A percentile compares a stretch with the other conserved stretches of the same genome.
Evolutionary conservation across 2,888 invertebrate genomes (phyloP).

Genomic region (Nematopogon swammerdamellus): DNA sequence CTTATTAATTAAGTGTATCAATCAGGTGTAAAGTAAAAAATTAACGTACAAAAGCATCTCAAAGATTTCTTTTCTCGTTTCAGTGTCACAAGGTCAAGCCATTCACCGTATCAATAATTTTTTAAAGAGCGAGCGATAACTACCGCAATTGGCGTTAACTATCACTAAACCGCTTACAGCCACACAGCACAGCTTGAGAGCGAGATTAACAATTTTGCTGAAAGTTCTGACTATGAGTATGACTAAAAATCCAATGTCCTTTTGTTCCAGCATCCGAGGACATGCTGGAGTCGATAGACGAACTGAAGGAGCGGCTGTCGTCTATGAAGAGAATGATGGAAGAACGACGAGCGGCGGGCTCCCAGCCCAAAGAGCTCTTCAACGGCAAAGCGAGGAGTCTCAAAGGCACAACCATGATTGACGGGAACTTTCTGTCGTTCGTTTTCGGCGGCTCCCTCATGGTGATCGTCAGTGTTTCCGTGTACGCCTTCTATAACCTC

Average conservation of each 20-base stretch:
- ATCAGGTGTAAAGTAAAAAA: too few relatives aligned
- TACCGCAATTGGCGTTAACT: conserved; percentile 9
- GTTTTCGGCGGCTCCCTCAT: conserved; percentile 77
- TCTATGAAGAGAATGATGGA: conserved; percentile 82
- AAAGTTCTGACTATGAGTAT: too few relatives aligned
- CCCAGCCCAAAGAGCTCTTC: conserved; percentile 45
- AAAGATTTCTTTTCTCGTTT: too few relatives aligned
- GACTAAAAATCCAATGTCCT: too few relatives aligned
- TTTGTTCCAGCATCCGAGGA: conserved; percentile 32
- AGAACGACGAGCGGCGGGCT: conserved; percentile 58
- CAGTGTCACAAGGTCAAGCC: too few relatives aligned
- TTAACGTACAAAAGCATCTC: too few relatives aligned
- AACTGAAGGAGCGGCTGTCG: conserved; percentile 70
- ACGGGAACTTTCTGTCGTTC: conserved; percentile 78
- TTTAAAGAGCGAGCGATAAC: conserved; percentile 37
- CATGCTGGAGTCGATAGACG: conserved; percentile 72
- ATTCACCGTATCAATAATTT: conserved; percentile 22
- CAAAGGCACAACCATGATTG: conserved; percentile 65
- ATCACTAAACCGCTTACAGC: not conserved
- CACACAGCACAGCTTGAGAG: too few relatives aligned
- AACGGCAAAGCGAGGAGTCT: conserved; percentile 41
- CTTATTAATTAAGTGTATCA: too few relatives aligned
- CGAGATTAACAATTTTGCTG: too few relatives aligned
- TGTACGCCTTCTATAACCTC: conserved; percentile 82
- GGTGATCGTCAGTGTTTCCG: conserved; percentile 76